Conservation (phyloP, 2,113 vertebrate genomes). For the Istiophorus platypterus region DNA sequence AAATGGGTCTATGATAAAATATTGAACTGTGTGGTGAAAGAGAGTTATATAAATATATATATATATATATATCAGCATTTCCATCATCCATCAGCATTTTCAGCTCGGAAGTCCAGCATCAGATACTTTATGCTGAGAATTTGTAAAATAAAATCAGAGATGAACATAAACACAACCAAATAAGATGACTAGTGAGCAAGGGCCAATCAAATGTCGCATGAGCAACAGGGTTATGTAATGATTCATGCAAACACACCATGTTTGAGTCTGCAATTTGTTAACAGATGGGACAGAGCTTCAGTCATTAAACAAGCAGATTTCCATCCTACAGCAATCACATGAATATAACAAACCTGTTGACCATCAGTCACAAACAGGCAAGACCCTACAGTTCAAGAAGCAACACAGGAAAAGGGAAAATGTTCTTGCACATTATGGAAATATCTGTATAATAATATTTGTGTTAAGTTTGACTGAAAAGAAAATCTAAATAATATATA, state of each 20-base stretch:
- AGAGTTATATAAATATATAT: no score
- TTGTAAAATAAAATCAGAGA: slow-evolving; percentile 12
- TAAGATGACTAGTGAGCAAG: slow-evolving; percentile 29
- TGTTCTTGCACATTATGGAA: neutral
- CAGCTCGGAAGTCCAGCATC: slow-evolving; percentile 8
- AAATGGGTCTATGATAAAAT: no score
- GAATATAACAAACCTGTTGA: slow-evolving; percentile 36
- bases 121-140: neutral
- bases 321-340: slow-evolving; percentile 24
- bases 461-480: neutral
- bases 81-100: slow-evolving; percentile 37
- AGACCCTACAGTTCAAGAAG: neutral
- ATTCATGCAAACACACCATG: slow-evolving; percentile 27
- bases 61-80: neutral
- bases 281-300: slow-evolving; percentile 54
- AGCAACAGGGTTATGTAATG: slow-evolving; percentile 54
- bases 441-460: neutral
- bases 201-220: slow-evolving; percentile 35
- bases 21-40: no score
- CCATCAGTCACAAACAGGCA: slow-evolving; percentile 19
- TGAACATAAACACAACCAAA: slow-evolving; percentile 25
- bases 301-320: slow-evolving; percentile 45
- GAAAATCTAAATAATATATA: no score
- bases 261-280: slow-evolving; percentile 35
- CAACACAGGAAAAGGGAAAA: neutral